phyloP scores from a whole-genome alignment of 1,140 invertebrate species.

The Pachyrhynchus sulphureomaculatus region DNA sequence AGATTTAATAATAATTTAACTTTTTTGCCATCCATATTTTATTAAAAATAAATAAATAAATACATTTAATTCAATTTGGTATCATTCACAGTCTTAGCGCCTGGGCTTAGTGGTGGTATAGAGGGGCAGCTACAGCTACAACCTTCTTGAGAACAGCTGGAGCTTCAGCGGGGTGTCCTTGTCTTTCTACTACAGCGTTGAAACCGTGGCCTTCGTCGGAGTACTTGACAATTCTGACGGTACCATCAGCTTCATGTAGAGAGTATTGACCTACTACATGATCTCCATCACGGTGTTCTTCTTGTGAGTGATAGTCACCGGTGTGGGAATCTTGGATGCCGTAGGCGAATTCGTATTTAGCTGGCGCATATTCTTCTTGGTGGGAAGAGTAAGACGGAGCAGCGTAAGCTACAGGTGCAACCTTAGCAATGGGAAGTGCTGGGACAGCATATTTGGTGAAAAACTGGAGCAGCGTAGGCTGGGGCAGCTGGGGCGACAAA shows the following conservation, averaged over 20 bases:
- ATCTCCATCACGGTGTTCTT: conserved; percentile 40
- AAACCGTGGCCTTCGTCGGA: conserved; percentile 54
- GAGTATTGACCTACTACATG: conserved; percentile 37
- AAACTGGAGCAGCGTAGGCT: conserved; percentile 10
- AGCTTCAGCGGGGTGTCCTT: conserved; percentile 28
- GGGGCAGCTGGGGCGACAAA: conserved; percentile 28
- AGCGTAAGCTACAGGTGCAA: conserved; percentile 39
- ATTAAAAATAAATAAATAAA: too few relatives aligned
- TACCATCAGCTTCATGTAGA: conserved; percentile 58
- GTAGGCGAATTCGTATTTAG: conserved; percentile 39
- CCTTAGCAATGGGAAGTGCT: conserved; percentile 40
- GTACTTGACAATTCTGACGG: conserved; percentile 57
- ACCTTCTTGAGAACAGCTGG: conserved; percentile 16
- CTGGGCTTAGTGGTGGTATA: conserved; percentile 7
- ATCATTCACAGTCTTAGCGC: neutral
- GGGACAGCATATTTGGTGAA: conserved; percentile 5
- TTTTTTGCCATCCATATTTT: too few relatives aligned
- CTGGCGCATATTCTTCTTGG: conserved; percentile 32
- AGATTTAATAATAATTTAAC: too few relatives aligned
- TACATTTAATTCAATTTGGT: neutral
- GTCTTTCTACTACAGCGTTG: conserved; percentile 39
- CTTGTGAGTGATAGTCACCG: conserved; percentile 43
- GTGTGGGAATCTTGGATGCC: conserved; percentile 54
- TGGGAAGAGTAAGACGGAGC: conserved; percentile 41
- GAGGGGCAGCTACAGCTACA: conserved; percentile 15